Conservation (phyloP, 1,140 invertebrate species). For the Cheumatopsyche charites region DNA sequence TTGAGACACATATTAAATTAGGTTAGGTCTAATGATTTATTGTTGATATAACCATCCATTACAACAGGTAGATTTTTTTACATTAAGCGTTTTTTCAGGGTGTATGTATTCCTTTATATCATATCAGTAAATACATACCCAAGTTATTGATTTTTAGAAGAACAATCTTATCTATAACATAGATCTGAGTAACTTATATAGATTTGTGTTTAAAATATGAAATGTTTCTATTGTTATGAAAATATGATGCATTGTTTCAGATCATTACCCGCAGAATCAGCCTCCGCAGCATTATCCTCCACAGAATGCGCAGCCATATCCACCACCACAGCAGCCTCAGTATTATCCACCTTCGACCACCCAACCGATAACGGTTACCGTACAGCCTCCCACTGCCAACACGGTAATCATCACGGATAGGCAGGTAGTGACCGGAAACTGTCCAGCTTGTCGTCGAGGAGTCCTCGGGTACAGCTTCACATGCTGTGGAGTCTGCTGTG, state of each 20-base stretch:
- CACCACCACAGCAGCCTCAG: not conserved
- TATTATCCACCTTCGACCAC: not conserved
- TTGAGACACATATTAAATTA: too few species aligned
- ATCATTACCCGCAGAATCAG: not conserved
- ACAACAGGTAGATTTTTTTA: too few species aligned
- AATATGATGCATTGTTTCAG: not conserved
- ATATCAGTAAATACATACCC: too few species aligned
- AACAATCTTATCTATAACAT: too few species aligned
- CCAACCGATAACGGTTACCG: not conserved
- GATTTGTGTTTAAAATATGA: too few species aligned
- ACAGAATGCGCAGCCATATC: not conserved
- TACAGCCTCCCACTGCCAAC: not conserved
- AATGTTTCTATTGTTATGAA: not conserved
- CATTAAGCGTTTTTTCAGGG: too few species aligned
- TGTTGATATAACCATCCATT: too few species aligned
- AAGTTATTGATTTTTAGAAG: too few species aligned
- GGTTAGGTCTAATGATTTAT: too few species aligned
- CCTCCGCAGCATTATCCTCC: not conserved
- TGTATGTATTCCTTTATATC: too few species aligned
- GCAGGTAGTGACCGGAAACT: conserved; percentile 4
- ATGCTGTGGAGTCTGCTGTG: conserved; percentile 23
- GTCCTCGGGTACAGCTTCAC: conserved; percentile 10
- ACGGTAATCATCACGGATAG: not conserved
- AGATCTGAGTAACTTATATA: too few species aligned
- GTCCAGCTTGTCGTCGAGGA: conserved; percentile 20